Evolutionary conservation across 2,888 invertebrate genomes (phyloP).

Genomic region (Oscheius sp.): DNA sequence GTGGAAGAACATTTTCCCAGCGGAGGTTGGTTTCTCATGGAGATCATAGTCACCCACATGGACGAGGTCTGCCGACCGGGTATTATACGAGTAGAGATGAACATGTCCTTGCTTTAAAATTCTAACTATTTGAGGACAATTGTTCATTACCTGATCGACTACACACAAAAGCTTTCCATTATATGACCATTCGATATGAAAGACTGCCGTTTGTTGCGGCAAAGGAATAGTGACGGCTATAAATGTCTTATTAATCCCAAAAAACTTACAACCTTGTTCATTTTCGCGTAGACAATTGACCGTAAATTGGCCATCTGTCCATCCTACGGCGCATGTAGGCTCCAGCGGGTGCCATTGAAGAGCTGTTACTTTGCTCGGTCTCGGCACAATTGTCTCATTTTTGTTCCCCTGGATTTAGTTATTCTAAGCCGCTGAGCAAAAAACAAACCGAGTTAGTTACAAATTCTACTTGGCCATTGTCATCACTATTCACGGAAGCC

Average conservation of each 20-base stretch:
- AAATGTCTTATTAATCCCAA: neutral
- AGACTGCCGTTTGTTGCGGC: neutral
- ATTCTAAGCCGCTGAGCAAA: neutral
- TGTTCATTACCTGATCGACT: conserved; percentile 1
- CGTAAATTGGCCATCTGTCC: conserved; percentile 52
- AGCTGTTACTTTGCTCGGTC: conserved; percentile 25
- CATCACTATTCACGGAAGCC: neutral
- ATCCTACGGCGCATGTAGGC: conserved; percentile 56
- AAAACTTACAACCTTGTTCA: conserved; percentile 4
- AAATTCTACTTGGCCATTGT: conserved; percentile 21
- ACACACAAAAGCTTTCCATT: conserved; percentile 11
- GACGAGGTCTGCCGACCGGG: conserved; percentile 1
- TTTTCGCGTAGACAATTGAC: neutral
- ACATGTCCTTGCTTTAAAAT: conserved; percentile 1
- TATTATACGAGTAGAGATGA: conserved; percentile 11
- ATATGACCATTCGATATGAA: conserved; percentile 20
- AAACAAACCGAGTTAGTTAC: conserved; percentile 11
- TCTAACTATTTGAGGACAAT: neutral
- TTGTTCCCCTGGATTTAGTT: neutral
- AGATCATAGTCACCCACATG: conserved; percentile 14
- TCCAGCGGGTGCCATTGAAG: conserved; percentile 60
- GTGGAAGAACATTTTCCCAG: conserved; percentile 9
- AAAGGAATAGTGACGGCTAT: neutral
- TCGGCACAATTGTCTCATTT: neutral
- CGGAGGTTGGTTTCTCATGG: conserved; percentile 12